A percentile compares a stretch with the other conserved stretches of the same genome.
phyloP scores from a whole-genome alignment of 2,113 vertebrate species.

The Penelope pileata region DNA sequence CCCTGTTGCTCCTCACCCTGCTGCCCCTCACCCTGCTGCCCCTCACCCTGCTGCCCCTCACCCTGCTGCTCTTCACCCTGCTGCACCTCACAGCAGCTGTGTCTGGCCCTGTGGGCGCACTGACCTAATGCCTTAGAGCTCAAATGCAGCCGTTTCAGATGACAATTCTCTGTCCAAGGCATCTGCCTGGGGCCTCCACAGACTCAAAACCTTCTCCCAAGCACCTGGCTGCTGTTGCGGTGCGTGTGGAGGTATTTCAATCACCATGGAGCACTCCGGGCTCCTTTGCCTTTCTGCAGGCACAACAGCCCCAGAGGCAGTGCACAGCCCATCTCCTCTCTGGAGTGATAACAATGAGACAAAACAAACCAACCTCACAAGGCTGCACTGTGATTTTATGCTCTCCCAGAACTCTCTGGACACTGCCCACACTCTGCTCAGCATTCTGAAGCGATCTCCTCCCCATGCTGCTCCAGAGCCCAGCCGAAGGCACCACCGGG shows the following conservation, averaged over 20 bases:
- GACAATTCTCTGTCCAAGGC: neutral
- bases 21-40: too few relatives aligned
- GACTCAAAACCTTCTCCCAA: neutral
- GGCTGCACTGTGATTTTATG: neutral
- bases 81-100: too few relatives aligned
- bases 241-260: neutral
- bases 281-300: neutral
- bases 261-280: too few relatives aligned
- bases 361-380: neutral
- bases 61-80: too few relatives aligned
- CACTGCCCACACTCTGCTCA: neutral
- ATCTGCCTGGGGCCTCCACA: neutral
- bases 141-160: neutral
- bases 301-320: neutral
- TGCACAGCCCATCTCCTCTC: neutral
- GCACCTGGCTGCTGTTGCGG: neutral
- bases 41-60: too few relatives aligned
- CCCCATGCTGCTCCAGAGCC: neutral
- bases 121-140: neutral
- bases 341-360: fast-evolving
- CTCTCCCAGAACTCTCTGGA: neutral
- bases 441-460: fast-evolving
- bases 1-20: too few relatives aligned
- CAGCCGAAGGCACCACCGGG: fast-evolving
- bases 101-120: neutral